phyloP scores from a whole-genome alignment of 2,888 invertebrate genomes.

The Ariolimax columbianus region DNA sequence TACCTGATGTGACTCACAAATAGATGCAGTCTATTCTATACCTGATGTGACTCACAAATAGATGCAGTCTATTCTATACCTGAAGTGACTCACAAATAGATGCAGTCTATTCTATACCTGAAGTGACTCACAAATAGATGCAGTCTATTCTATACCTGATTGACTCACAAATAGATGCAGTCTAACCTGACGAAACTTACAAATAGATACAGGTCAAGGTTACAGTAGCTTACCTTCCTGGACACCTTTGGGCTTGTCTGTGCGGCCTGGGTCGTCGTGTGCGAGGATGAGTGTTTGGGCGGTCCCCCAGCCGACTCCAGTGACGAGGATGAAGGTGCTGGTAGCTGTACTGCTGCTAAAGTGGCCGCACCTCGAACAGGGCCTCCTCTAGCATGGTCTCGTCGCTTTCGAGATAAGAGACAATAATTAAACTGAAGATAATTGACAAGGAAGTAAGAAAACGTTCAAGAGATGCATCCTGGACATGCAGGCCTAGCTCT shows the following conservation, averaged over 20 bases:
- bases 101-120: too few species aligned
- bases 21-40: too few species aligned
- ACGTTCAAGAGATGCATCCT: constrained; percentile 43
- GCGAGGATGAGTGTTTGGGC: background rate
- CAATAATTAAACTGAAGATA: constrained; percentile 41
- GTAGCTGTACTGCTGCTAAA: background rate
- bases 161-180: too few species aligned
- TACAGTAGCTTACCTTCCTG: constrained; percentile 37
- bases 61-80: too few species aligned
- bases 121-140: too few species aligned
- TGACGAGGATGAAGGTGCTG: constrained; percentile 8
- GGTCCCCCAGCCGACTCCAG: background rate
- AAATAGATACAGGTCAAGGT: background rate
- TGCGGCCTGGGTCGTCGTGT: constrained; percentile 17
- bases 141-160: too few species aligned
- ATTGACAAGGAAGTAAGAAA: constrained; percentile 44
- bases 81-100: too few species aligned
- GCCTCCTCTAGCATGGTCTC: constrained; percentile 65
- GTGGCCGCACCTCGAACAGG: constrained; percentile 12
- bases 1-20: too few species aligned
- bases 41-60: too few species aligned
- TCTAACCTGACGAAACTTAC: too few species aligned
- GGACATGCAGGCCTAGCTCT: background rate
- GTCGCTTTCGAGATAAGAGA: constrained; percentile 65
- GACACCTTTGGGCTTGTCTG: constrained; percentile 50